Evolutionary conservation across 1,140 invertebrate species (phyloP).

Genomic region (Heliconius eleuchia): DNA sequence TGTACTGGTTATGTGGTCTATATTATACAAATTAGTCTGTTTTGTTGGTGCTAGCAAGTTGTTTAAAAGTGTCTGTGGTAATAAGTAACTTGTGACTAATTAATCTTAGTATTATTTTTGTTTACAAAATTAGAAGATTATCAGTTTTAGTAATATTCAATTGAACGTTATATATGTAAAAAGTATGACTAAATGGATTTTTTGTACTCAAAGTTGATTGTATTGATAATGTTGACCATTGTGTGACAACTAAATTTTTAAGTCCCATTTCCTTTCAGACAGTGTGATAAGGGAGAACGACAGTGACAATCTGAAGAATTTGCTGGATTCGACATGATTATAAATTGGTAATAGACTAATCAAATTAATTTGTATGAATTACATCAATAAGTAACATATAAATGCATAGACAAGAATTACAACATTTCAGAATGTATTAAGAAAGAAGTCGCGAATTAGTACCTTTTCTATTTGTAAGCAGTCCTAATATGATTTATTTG

Average conservation of each 20-base stretch:
- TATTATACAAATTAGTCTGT: slow-evolving; percentile 18
- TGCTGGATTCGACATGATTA: slow-evolving; percentile 36
- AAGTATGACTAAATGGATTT: not conserved
- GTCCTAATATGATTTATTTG: not conserved
- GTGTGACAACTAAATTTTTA: slow-evolving; percentile 37
- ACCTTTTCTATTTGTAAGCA: slow-evolving; percentile 9
- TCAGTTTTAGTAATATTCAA: not conserved
- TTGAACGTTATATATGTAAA: not conserved
- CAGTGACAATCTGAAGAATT: slow-evolving; percentile 71
- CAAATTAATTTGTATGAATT: not conserved
- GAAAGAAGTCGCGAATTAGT: not conserved
- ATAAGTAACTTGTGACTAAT: slow-evolving; percentile 58
- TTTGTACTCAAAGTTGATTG: not conserved
- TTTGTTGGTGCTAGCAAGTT: slow-evolving; percentile 33
- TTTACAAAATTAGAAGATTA: slow-evolving; percentile 31
- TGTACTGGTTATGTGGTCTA: not conserved
- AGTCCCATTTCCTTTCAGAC: slow-evolving; percentile 67
- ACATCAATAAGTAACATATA: not conserved
- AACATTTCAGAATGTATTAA: not conserved
- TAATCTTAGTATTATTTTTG: slow-evolving; percentile 58
- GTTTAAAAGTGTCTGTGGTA: slow-evolving; percentile 45
- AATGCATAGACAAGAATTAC: slow-evolving; percentile 12
- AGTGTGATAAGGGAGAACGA: slow-evolving; percentile 69
- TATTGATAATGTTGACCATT: slow-evolving; percentile 27
- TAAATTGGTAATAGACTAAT: slow-evolving; percentile 33